Evolutionary conservation across 2,113 vertebrate genomes (phyloP).

Genomic region (Colinus virginianus): DNA sequence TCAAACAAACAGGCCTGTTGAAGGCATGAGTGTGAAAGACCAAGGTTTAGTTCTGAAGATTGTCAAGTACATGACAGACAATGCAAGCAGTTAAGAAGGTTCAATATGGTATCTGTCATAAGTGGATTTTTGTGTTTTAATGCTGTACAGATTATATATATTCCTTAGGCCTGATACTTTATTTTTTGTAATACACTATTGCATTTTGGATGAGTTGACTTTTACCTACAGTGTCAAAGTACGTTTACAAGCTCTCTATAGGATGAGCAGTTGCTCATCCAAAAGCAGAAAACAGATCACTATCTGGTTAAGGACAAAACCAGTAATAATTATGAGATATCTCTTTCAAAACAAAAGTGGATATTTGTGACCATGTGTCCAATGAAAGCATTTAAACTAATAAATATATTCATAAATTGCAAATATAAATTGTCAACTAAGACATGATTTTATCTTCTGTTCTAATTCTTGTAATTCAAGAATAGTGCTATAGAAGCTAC

Average conservation of each 20-base stretch:
- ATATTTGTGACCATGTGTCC: neutral
- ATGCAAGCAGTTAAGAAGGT: neutral
- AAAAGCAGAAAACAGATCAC: neutral
- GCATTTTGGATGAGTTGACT: neutral
- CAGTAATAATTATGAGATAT: neutral
- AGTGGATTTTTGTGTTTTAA: neutral
- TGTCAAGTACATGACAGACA: neutral
- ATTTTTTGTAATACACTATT: neutral
- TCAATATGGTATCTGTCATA: neutral
- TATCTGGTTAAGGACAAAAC: neutral
- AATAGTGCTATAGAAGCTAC: neutral
- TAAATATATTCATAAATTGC: neutral
- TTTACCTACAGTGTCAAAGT: neutral
- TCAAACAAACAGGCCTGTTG: neutral
- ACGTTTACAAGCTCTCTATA: neutral
- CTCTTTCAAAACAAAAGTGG: neutral
- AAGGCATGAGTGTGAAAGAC: neutral
- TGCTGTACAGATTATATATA: neutral
- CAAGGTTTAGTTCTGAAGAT: neutral
- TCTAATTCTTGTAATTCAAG: neutral
- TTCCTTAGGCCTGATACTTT: neutral
- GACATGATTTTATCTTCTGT: neutral
- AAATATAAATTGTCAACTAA: neutral
- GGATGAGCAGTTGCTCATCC: neutral
- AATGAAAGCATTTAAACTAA: neutral